Evolutionary conservation across 2,888 invertebrate genomes (phyloP), one percentile per base, ranked within the genome.

Genomic region (Hemistola chrysoprasaria): DNA sequence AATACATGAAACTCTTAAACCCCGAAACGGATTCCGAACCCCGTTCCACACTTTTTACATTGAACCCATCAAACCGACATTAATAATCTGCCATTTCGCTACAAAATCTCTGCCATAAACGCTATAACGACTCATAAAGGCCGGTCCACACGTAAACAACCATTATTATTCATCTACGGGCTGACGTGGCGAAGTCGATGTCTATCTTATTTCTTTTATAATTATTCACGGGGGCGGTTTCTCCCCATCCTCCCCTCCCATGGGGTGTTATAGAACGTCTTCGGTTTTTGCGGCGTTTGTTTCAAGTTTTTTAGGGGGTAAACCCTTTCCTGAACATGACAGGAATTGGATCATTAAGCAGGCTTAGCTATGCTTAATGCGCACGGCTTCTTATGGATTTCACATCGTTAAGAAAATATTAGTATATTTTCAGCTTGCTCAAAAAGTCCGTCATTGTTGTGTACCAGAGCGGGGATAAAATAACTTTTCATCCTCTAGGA

Each of bases 131-230:
- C 52, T 65, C 62, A 68, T 78, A 77, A 80, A 79, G 67, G 56
- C 64, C 77, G 78, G 50, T 66, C 75, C 81, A 84, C 77, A 85
- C 82, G 81, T 81, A 84, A 83, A 84, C 79, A 74, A 66, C 78
- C 85, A 86, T 86, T 83, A 86, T 86, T 86, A 87, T 86, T 86
- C 86, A 88, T 87, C 85, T 79, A 75, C 71, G 55, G 61, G 59
- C 81, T 84, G 85, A 85, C 84, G 83, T 74, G 75, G 80, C 73
- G 63, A 77, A 87, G 86, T 88, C 87, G 78, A 84, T 86, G 86
- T 86, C 87, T 87, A 85, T 88, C 86, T 87, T 87, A 87, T 87
- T 87, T 88, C 87, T 88, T 88, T 87, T 86, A 85, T 88, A 88
- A 88, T 88, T 88, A 88, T 87, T 87, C 87, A 86, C 75, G 69